These are phyloP conservation scores for Pipistrellus kuhlii DNA, from an alignment of 2,797 vertebrate genomes.

Conservation along the genomic window DNA sequence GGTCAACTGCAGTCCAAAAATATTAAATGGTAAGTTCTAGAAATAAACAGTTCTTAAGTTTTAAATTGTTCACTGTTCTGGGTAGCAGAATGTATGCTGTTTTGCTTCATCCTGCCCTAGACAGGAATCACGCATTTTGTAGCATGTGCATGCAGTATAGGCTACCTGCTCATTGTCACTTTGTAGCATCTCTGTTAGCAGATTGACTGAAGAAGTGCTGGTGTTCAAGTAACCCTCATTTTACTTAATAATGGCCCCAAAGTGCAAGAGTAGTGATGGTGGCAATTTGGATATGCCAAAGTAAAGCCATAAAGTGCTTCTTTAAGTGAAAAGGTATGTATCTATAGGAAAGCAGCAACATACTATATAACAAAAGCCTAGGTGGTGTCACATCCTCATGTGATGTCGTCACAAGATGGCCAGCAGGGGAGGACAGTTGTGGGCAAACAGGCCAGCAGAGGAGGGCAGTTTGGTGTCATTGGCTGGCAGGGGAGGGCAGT, in stretches of 20 bases:
- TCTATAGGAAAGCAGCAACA: too few species aligned
- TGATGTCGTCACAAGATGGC: too few species aligned
- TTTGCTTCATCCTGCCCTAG: not conserved
- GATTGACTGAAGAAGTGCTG: not conserved
- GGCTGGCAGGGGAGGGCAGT: too few species aligned
- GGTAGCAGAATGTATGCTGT: not conserved
- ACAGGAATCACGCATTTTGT: not conserved
- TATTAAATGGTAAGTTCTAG: not conserved
- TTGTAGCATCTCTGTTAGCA: not conserved
- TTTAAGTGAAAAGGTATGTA: not conserved
- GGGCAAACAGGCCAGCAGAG: too few species aligned
- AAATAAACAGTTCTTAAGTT: not conserved
- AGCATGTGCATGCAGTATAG: not conserved
- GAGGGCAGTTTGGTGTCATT: too few species aligned
- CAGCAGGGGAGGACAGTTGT: too few species aligned
- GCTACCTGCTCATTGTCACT: not conserved
- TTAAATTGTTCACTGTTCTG: not conserved
- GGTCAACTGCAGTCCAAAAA: not conserved
- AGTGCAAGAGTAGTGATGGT: not conserved
- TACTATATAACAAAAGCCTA: too few species aligned
- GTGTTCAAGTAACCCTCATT: not conserved
- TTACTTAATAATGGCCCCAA: not conserved
- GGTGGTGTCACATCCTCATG: accelerated
- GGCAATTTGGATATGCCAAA: not conserved
- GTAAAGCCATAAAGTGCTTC: not conserved